These are phyloP conservation scores for Carettochelys insculpta DNA, from an alignment of 2,113 vertebrate species.

Conservation along the genomic window DNA sequence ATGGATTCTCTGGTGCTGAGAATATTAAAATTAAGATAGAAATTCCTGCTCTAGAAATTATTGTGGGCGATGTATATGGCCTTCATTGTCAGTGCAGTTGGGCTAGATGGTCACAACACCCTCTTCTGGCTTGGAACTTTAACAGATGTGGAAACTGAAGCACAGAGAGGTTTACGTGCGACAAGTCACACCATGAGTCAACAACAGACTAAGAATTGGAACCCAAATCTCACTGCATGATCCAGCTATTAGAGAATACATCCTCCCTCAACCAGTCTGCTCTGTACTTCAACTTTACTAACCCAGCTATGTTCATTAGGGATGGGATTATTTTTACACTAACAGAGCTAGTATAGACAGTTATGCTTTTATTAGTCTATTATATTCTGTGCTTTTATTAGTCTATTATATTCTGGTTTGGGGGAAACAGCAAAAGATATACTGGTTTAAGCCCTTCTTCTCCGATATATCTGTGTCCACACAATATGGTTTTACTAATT, in stretches of 20 bases:
- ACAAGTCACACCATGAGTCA: background rate
- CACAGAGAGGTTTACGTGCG: background rate
- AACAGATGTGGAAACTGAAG: background rate
- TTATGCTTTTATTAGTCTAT: too few species aligned
- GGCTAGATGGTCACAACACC: background rate
- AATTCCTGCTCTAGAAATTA: background rate
- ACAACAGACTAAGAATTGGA: background rate
- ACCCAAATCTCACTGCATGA: background rate
- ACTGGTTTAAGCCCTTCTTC: background rate
- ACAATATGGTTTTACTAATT: background rate
- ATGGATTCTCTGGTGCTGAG: background rate
- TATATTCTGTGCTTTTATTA: background rate
- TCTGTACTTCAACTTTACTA: background rate
- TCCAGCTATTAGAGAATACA: background rate
- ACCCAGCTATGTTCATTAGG: background rate
- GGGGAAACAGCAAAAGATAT: background rate
- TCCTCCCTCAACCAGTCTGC: background rate
- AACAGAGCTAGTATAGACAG: background rate
- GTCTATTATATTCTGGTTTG: background rate
- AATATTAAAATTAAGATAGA: background rate
- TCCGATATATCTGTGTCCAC: accelerated
- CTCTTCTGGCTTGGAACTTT: background rate
- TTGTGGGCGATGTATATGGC: background rate
- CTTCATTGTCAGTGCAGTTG: background rate
- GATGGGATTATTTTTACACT: background rate